Conservation (phyloP, 2,113 vertebrate genomes). For the Hippocampus zosterae region DNA sequence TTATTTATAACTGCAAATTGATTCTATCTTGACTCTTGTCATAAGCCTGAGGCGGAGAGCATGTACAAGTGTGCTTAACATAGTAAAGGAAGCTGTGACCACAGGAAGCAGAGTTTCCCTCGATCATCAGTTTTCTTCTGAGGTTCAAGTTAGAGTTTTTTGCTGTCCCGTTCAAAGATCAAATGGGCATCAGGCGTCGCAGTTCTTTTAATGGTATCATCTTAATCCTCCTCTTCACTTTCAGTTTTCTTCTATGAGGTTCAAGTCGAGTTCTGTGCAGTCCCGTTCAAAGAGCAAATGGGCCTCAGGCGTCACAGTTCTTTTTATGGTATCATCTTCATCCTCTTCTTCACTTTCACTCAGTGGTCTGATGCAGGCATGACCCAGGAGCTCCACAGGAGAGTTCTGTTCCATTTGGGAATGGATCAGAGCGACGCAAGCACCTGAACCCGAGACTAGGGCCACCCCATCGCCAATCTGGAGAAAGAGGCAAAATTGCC, state of each 20-base stretch:
- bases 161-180: conserved; percentile 80
- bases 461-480: conserved; percentile 56
- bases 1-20: conserved; percentile 35
- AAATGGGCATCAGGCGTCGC: conserved; percentile 60
- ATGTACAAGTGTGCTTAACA: conserved; percentile 47
- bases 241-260: conserved; percentile 79
- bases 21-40: conserved; percentile 32
- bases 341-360: conserved; percentile 78
- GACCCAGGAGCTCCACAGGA: conserved; percentile 70
- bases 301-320: conserved; percentile 53
- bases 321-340: conserved; percentile 52
- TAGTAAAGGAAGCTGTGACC: not conserved
- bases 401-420: conserved; percentile 38
- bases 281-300: conserved; percentile 78
- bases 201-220: conserved; percentile 52
- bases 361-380: conserved; percentile 75
- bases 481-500: not conserved
- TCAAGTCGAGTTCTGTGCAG: conserved; percentile 81
- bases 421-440: conserved; percentile 23
- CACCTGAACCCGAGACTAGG: conserved; percentile 18
- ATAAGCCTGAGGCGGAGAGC: conserved; percentile 35
- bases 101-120: not conserved
- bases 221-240: conserved; percentile 70
- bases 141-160: conserved; percentile 80
- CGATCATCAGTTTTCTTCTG: conserved; percentile 76